Conservation (phyloP, 2,888 invertebrate species). For the Agriopis aurantiaria region DNA sequence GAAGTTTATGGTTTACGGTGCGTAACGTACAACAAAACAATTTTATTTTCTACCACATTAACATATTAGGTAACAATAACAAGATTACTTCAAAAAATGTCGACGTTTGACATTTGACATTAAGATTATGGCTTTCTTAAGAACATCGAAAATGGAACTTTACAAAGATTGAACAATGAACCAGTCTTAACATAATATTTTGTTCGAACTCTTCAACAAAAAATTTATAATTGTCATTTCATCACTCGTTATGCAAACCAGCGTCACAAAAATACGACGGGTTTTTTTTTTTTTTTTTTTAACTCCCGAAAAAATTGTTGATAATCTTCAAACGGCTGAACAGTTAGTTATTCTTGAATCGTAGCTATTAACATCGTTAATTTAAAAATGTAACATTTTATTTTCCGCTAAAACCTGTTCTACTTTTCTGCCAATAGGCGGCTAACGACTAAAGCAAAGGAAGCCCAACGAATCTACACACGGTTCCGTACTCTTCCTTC, state of each 20-base stretch:
- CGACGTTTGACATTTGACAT: conserved; percentile 25
- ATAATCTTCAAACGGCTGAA: too few species aligned
- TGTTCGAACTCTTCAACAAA: too few species aligned
- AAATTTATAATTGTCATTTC: too few species aligned
- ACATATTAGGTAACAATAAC: conserved; percentile 18
- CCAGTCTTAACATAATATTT: too few species aligned
- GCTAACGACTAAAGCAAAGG: conserved; percentile 58
- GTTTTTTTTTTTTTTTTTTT: too few species aligned
- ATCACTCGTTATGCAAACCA: too few species aligned
- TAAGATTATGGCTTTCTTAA: conserved; percentile 4
- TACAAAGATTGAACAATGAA: neutral
- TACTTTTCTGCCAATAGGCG: conserved; percentile 73
- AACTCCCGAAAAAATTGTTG: too few species aligned
- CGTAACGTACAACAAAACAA: conserved; percentile 26
- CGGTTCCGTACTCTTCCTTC: conserved; percentile 56
- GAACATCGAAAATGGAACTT: neutral
- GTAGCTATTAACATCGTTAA: too few species aligned
- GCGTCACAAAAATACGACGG: too few species aligned
- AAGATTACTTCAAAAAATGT: conserved; percentile 10
- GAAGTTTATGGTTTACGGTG: conserved; percentile 19
- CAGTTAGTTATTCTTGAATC: too few species aligned
- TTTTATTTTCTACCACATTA: conserved; percentile 26
- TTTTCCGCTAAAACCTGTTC: conserved; percentile 57
- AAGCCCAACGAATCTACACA: conserved; percentile 65
- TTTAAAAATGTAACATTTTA: conserved; percentile 29